These are phyloP conservation scores for Xenopus tropicalis DNA, from an alignment of 2,113 vertebrate genomes.

Conservation along the genomic window DNA sequence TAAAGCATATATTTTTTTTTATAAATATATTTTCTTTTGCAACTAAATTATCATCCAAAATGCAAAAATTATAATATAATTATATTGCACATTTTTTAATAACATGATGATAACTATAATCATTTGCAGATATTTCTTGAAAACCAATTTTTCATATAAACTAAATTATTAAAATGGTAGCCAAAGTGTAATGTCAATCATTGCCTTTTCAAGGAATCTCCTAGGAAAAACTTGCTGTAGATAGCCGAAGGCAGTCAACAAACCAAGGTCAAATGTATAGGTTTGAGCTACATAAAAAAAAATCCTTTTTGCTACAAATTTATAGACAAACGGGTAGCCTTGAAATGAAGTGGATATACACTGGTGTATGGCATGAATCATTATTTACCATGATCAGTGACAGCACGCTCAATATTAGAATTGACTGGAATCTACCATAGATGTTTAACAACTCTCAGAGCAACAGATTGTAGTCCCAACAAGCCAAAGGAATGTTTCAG, in stretches of 20 bases:
- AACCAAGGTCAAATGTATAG: conserved; percentile 75
- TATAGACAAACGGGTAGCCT: conserved; percentile 65
- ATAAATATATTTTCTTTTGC: too few species aligned
- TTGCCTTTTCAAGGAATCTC: conserved; percentile 55
- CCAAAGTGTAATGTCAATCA: conserved; percentile 72
- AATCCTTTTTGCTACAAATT: conserved; percentile 75
- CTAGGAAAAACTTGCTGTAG: conserved; percentile 69
- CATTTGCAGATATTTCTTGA: neutral
- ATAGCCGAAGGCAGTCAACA: conserved; percentile 74
- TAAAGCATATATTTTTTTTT: too few species aligned
- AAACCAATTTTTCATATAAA: conserved; percentile 52
- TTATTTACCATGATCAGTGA: conserved; percentile 80
- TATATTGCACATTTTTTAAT: too few species aligned
- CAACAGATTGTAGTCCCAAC: conserved; percentile 63
- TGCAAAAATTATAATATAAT: too few species aligned
- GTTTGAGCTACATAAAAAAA: conserved; percentile 79
- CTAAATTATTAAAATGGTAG: conserved; percentile 82
- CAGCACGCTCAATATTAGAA: conserved; percentile 78
- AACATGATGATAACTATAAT: too few species aligned
- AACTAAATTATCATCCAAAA: too few species aligned
- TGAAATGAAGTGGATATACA: conserved; percentile 70
- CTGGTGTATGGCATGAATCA: conserved; percentile 63
- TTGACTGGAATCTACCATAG: conserved; percentile 74
- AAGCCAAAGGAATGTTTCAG: conserved; percentile 61
- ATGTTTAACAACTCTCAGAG: conserved; percentile 73